phyloP scores from a whole-genome alignment of 1,140 invertebrate genomes.

The Eufriesea mexicana region DNA sequence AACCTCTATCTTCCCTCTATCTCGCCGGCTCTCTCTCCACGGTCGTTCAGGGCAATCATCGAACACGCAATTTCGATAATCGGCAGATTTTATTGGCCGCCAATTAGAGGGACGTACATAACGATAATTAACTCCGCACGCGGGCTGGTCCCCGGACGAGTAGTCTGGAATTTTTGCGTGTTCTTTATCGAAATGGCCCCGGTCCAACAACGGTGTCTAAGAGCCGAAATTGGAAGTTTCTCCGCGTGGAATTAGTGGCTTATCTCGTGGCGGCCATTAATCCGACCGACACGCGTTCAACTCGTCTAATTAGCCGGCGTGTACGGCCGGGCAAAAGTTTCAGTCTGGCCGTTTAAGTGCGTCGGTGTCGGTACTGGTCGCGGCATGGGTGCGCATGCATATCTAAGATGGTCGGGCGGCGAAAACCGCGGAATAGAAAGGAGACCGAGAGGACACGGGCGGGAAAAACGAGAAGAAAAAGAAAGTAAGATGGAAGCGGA shows the following conservation, averaged over 20 bases:
- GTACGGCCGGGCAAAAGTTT: conserved; percentile 58
- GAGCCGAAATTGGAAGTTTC: background rate
- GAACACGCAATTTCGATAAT: background rate
- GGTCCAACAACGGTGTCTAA: background rate
- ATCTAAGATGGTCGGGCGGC: conserved; percentile 70
- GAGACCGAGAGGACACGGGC: conserved; percentile 74
- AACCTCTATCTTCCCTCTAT: background rate
- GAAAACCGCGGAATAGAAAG: conserved; percentile 59
- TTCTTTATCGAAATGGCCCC: background rate
- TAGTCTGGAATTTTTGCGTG: background rate
- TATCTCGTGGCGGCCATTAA: conserved; percentile 63
- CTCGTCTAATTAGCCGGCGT: conserved; percentile 74
- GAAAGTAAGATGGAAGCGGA: conserved; percentile 80
- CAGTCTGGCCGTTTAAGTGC: conserved; percentile 71
- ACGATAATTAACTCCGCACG: background rate
- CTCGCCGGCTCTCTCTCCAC: background rate
- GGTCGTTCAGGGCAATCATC: background rate
- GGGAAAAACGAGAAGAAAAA: conserved; percentile 68
- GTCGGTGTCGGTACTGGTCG: conserved; percentile 21
- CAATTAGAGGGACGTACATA: background rate
- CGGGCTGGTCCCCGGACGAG: no score
- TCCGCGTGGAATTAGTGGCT: conserved; percentile 1
- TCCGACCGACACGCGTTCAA: conserved; percentile 61
- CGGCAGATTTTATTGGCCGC: background rate
- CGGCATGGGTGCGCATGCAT: conserved; percentile 65